These are phyloP conservation scores for Capitulum mitella DNA, from an alignment of 2,888 invertebrate species.

Conservation along the genomic window DNA sequence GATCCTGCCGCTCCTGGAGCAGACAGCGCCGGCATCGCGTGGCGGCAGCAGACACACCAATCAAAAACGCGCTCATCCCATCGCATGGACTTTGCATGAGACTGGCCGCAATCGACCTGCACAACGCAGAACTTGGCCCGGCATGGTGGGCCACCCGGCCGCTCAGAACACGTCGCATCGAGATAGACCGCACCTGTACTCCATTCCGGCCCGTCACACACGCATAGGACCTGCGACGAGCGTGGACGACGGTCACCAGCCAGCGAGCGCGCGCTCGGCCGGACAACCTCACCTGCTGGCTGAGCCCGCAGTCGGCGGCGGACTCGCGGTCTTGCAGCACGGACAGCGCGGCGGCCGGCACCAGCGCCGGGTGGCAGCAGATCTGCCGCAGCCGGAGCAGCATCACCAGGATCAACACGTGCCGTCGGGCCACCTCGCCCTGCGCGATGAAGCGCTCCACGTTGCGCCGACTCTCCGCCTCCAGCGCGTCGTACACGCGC, in stretches of 20 bases:
- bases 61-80: no score
- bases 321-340: not conserved
- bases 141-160: no score
- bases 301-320: not conserved
- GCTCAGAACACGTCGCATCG: no score
- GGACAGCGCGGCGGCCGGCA: not conserved
- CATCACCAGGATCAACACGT: conserved; percentile 25
- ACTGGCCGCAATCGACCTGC: no score
- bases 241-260: no score
- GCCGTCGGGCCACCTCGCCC: conserved; percentile 1
- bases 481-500: conserved; percentile 12
- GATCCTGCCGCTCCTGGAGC: not conserved
- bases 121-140: no score
- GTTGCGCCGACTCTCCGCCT: not conserved
- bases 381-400: conserved; percentile 36
- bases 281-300: not conserved
- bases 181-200: no score
- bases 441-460: conserved; percentile 2
- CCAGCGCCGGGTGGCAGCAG: conserved; percentile 34
- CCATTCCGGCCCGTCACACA: no score
- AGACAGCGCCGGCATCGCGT: not conserved
- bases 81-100: no score
- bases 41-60: not conserved
- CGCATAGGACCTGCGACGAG: no score
- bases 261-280: no score